Evolutionary conservation across 2,113 vertebrate genomes (phyloP).

Genomic region (Brevimyrus niger): DNA sequence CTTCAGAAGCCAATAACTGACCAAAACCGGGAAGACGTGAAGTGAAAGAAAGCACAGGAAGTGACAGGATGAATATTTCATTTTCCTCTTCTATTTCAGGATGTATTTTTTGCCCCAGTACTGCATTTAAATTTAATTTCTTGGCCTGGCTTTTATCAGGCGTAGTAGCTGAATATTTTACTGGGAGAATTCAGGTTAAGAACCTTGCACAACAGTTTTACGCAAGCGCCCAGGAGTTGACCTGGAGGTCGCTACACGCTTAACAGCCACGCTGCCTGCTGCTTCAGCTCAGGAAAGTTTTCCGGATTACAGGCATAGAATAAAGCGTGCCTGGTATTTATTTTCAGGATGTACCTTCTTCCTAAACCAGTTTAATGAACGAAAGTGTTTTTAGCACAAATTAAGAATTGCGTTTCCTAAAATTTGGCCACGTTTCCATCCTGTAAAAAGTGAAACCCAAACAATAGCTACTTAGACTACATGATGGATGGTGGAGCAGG

Average conservation of each 20-base stretch:
- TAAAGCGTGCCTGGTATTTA: neutral
- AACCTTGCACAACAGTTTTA: slow-evolving; percentile 1
- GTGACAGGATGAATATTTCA: slow-evolving; percentile 5
- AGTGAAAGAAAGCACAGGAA: neutral
- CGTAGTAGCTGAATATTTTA: neutral
- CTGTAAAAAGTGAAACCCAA: neutral
- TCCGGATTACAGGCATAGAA: neutral
- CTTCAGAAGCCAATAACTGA: neutral
- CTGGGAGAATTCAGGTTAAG: neutral
- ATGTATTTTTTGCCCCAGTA: neutral
- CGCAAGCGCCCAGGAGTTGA: neutral
- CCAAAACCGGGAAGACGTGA: neutral
- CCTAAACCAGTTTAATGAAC: neutral
- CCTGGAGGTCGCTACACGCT: neutral
- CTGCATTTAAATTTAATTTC: slow-evolving; percentile 9
- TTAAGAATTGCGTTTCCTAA: neutral
- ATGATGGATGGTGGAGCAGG: neutral
- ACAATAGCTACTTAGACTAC: neutral
- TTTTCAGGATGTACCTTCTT: neutral
- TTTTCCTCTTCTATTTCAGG: neutral
- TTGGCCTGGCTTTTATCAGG: neutral
- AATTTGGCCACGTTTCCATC: neutral
- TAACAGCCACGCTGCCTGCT: neutral
- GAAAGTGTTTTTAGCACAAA: neutral
- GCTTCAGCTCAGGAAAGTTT: neutral